Base-by-base conservation (phyloP, 2,888 invertebrate species). In the Pardosa pseudoannulata region DNA sequence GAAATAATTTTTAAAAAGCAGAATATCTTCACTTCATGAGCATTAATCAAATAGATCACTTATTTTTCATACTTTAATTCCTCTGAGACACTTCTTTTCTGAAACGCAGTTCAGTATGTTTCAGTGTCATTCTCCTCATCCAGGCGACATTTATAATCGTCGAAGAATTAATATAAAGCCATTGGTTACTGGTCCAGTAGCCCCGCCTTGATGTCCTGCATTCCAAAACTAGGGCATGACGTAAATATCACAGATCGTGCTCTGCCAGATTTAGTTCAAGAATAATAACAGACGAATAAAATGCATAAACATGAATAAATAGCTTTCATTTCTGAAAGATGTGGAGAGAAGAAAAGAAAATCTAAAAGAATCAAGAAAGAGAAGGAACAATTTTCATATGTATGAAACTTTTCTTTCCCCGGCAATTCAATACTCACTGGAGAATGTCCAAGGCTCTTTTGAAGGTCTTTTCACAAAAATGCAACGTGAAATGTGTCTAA, bases 161-260 rank as follows among this genome's bases (percentile, higher is more conserved):
- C 36, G 5, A 36, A 9, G 9, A 5, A 36, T 46, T 46, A 46
- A 7, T 16, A 16, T 16, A 16, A 23, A 23, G n/a, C 23, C 56
- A 56, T 56, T 56, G 56, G 56, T 16, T 23, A 11, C 19, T 16
- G 11, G 23, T 23, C 23, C 5, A 5, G 5, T 56, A 2, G 23
- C 56, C 23, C 19, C 56, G 56, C 56, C 56, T 23, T 6, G 2
- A 41, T 16, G 41, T 56, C 64, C 75, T 31, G 7, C 23, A 29
- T 41, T 36, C 68, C 29, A 72, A 72, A 83, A 83, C 36, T 83
- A 65, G 82, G 76, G 19, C 82, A 83, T 70, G 76, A 83, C 50
- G 76, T 64, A 65, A 76, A 65, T 67, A 29, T 31, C 41, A 23
- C 39, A 76, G 41, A 76, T 72, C 56, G 64, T 50, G 71, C 76